A percentile compares a stretch with the other conserved stretches of the same genome.
These are phyloP conservation scores for Gopherus flavomarginatus DNA, from an alignment of 2,113 vertebrate species.

Conservation along the genomic window DNA sequence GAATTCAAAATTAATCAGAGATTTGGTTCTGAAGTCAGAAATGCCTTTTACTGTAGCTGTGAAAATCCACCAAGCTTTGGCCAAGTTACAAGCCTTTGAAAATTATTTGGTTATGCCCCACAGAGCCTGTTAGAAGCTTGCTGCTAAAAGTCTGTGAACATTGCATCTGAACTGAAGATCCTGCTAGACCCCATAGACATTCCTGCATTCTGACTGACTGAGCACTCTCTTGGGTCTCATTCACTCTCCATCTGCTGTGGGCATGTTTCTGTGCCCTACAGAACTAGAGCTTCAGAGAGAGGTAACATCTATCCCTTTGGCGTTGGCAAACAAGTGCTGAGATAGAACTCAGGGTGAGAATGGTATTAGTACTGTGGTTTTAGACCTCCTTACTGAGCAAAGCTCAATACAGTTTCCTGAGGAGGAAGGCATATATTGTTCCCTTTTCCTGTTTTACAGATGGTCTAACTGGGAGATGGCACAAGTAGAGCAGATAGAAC, in stretches of 20 bases:
- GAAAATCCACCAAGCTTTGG: background rate
- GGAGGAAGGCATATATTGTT: background rate
- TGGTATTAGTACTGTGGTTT: background rate
- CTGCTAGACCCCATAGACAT: background rate
- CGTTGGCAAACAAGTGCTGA: background rate
- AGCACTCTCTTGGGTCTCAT: too few species aligned
- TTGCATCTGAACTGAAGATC: background rate
- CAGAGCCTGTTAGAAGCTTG: background rate
- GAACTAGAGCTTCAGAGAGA: background rate
- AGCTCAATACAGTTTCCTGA: background rate
- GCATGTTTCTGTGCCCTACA: too few species aligned
- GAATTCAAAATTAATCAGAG: background rate
- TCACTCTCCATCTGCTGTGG: background rate
- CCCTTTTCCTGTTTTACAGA: background rate
- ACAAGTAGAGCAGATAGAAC: background rate
- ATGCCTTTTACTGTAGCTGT: background rate
- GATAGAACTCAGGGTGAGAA: background rate
- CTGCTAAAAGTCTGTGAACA: background rate
- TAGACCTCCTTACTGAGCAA: background rate
- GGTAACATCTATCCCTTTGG: background rate
- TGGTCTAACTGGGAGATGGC: background rate
- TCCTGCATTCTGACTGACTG: background rate
- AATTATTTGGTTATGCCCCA: background rate
- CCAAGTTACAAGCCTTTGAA: background rate
- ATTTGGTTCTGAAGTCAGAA: background rate